A percentile compares a stretch with the other conserved stretches of the same genome.
Conservation (phyloP, 23 tunicate species). For the Oikopleura dioica region DNA sequence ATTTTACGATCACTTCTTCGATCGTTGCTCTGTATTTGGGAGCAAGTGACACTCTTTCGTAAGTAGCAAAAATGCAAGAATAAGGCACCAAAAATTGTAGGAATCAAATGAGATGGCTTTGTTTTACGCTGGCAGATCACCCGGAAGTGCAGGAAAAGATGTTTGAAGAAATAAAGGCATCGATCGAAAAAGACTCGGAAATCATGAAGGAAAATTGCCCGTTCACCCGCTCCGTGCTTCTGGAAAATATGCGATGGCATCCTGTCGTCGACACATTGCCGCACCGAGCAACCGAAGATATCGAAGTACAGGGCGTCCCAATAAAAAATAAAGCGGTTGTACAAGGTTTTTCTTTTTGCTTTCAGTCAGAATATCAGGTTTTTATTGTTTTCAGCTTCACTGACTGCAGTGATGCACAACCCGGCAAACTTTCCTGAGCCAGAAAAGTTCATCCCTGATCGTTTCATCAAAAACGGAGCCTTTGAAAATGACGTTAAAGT, state of each 20-base stretch:
- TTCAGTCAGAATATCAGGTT: neutral
- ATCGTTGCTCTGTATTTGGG: slow-evolving; percentile 7
- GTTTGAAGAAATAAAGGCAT: neutral
- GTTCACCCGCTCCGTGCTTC: neutral
- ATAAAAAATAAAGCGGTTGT: neutral
- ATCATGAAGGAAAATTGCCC: slow-evolving; percentile 7
- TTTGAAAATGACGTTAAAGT: neutral
- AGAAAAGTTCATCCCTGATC: neutral
- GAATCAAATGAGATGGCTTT: neutral
- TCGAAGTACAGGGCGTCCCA: neutral
- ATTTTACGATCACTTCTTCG: neutral
- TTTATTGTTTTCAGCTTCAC: neutral
- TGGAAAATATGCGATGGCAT: neutral
- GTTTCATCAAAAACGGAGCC: neutral
- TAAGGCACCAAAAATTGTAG: too few species aligned
- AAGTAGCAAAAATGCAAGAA: neutral
- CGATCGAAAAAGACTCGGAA: neutral
- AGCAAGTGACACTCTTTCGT: neutral
- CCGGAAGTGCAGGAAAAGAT: neutral
- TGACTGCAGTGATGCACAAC: neutral
- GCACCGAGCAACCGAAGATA: neutral
- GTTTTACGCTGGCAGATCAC: neutral
- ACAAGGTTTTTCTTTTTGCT: neutral
- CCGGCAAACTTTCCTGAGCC: neutral
- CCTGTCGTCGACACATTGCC: neutral